These are phyloP conservation scores for Rhagologus leucostigma DNA, from an alignment of 2,113 vertebrate genomes.

Conservation along the genomic window DNA sequence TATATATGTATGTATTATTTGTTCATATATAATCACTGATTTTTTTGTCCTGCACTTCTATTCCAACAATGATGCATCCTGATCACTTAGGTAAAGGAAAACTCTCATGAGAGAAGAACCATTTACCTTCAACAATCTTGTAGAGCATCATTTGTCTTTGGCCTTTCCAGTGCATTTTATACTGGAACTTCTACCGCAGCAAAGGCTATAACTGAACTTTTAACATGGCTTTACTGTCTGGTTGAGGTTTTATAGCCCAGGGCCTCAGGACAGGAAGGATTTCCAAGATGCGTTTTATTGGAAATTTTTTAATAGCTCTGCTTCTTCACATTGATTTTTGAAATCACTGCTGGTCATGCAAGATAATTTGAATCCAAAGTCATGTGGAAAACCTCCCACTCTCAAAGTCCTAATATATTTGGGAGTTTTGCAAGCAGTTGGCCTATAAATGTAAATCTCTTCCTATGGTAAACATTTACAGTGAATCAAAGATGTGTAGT, in stretches of 20 bases:
- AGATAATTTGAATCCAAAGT: neutral
- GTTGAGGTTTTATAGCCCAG: neutral
- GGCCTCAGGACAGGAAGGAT: neutral
- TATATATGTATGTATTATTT: neutral
- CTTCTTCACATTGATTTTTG: neutral
- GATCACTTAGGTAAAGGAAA: neutral
- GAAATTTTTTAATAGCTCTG: neutral
- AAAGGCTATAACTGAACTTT: neutral
- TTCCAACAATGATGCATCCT: neutral
- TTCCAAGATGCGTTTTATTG: neutral
- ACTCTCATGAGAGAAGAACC: neutral
- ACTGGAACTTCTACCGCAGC: neutral
- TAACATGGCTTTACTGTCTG: neutral
- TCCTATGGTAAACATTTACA: neutral
- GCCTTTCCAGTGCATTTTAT: neutral
- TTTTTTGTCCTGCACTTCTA: neutral
- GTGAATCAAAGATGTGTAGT: neutral
- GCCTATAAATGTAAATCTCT: neutral
- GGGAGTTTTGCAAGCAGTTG: neutral
- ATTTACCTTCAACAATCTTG: neutral
- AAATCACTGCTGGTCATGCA: neutral
- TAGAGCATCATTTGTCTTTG: neutral
- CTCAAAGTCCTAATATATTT: neutral
- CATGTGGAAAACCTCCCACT: neutral
- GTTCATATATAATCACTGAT: neutral